Evolutionary conservation across 2,888 invertebrate genomes (phyloP).

Genomic region (Scotopteryx bipunctaria): DNA sequence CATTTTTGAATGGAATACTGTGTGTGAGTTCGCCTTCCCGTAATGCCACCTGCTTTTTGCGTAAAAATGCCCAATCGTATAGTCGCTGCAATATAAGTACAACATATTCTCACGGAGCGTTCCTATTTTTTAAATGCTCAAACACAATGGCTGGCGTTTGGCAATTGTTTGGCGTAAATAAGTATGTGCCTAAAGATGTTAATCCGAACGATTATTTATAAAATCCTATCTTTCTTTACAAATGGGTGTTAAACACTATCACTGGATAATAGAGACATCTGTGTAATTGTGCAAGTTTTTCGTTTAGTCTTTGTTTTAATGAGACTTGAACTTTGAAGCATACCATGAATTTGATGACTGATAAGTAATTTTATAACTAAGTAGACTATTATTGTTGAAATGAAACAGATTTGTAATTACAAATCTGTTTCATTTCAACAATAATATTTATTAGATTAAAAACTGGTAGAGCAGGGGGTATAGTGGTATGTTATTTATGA

Average conservation of each 20-base stretch:
- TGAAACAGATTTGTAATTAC: not conserved
- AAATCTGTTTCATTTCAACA: too few species aligned
- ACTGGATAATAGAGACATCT: constrained; percentile 15
- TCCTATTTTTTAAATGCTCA: constrained; percentile 51
- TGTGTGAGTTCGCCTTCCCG: too few species aligned
- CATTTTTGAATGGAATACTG: too few species aligned
- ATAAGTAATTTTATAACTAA: too few species aligned
- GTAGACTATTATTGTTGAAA: too few species aligned
- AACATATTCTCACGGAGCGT: constrained; percentile 60
- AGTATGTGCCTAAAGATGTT: constrained; percentile 45
- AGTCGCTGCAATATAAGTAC: constrained; percentile 52
- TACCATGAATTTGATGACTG: too few species aligned
- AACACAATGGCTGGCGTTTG: constrained; percentile 62
- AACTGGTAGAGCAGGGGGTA: too few species aligned
- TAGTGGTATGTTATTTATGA: too few species aligned
- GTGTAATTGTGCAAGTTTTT: not conserved
- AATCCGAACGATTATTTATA: constrained; percentile 52
- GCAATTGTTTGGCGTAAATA: constrained; percentile 61
- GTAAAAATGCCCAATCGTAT: constrained; percentile 24
- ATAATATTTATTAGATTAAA: too few species aligned
- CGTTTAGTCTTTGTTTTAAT: not conserved
- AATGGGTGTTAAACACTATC: constrained; percentile 23
- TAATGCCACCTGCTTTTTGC: constrained; percentile 8
- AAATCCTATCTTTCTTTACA: constrained; percentile 27
- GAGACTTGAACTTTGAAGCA: not conserved